Conservation (phyloP, 2,113 vertebrate genomes). For the Elachura formosa region DNA sequence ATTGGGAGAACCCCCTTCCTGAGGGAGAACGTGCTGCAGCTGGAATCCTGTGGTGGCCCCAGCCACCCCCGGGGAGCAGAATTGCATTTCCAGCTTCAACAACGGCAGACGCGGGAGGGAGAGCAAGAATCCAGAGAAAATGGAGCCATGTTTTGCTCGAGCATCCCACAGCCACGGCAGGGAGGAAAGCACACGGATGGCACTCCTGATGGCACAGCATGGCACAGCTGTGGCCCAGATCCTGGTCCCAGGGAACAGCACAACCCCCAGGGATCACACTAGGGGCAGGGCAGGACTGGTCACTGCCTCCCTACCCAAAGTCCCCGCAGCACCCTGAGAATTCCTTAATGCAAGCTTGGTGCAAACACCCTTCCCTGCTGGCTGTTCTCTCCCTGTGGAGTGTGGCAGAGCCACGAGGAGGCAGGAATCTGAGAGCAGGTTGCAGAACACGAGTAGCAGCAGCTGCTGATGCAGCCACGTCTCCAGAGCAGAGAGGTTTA, state of each 20-base stretch:
- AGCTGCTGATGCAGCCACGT: background rate
- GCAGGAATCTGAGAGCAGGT: background rate
- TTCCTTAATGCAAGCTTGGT: background rate
- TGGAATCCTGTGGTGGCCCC: background rate
- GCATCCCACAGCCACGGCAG: background rate
- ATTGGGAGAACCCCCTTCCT: rapidly evolving
- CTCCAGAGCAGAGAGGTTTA: background rate
- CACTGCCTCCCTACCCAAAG: background rate
- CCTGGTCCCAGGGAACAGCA: background rate
- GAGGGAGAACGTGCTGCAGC: rapidly evolving
- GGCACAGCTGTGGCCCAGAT: background rate
- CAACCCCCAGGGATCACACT: background rate
- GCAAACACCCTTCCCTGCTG: background rate
- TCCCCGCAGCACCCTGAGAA: background rate
- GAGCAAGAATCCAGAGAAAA: rapidly evolving
- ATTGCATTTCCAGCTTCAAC: background rate
- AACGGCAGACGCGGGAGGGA: rapidly evolving
- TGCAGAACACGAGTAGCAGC: background rate
- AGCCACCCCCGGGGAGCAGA: rapidly evolving
- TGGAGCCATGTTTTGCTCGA: background rate
- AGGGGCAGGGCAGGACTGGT: background rate
- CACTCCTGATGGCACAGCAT: rapidly evolving
- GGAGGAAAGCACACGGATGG: rapidly evolving
- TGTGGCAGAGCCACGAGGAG: background rate
- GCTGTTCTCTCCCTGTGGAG: background rate